A percentile compares a stretch with the other conserved stretches of the same genome.
Conservation (phyloP, 2,888 invertebrate genomes). For the Eudemis profundana region DNA sequence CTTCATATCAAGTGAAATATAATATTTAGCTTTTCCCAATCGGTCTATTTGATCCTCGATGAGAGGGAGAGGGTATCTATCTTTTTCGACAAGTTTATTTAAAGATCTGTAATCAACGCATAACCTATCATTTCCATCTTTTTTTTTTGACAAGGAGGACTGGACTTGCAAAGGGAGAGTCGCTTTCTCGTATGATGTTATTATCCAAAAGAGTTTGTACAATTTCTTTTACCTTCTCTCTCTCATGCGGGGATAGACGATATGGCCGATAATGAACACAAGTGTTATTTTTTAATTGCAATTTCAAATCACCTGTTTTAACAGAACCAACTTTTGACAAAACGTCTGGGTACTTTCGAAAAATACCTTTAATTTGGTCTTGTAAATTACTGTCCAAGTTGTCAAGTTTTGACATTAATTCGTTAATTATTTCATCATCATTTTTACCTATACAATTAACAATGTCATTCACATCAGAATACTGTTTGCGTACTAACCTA, state of each 20-base stretch:
- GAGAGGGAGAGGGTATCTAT: constrained; percentile 48
- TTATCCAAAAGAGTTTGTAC: constrained; percentile 44
- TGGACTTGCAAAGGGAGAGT: constrained; percentile 48
- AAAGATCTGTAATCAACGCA: constrained; percentile 48
- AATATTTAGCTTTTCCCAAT: constrained; percentile 40
- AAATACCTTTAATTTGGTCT: constrained; percentile 41
- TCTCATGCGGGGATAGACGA: constrained; percentile 47
- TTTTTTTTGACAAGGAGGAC: constrained; percentile 46
- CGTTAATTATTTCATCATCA: not conserved
- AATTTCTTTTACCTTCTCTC: constrained; percentile 46
- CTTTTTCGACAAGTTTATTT: constrained; percentile 46
- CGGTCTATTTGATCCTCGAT: constrained; percentile 49
- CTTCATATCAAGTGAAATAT: constrained; percentile 30
- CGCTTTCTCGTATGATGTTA: constrained; percentile 46
- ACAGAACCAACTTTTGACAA: constrained; percentile 38
- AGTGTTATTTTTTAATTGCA: constrained; percentile 45
- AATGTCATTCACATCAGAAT: too few species aligned
- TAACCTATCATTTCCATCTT: constrained; percentile 46
- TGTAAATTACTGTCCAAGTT: constrained; percentile 41
- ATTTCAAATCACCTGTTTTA: constrained; percentile 44
- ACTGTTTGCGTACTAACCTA: constrained; percentile 24
- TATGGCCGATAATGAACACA: constrained; percentile 48
- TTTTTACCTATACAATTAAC: not conserved
- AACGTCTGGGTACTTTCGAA: constrained; percentile 41
- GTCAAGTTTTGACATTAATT: constrained; percentile 22